Base-by-base conservation (phyloP, 2,113 vertebrate species). In the Kobus ellipsiprymnus region DNA sequence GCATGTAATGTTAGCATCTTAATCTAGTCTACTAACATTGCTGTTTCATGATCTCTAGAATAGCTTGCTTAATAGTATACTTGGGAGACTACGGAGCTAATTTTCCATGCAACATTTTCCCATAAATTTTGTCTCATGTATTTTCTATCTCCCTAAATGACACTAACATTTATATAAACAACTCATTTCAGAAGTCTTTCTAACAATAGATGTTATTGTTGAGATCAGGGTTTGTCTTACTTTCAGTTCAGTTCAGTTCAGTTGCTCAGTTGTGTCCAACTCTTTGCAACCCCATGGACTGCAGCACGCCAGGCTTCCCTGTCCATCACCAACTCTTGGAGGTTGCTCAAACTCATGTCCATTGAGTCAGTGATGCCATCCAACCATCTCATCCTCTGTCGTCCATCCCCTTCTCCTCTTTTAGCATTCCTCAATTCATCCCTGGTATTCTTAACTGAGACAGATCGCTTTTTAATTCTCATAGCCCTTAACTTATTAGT, bases 231-330 rank as follows among this genome's bases (percentile, higher is more conserved):
- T 64, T 85, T 36, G 5, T 36, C 64, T 81, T 60, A 46, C 2
- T 25, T 71, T 40, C 10, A 21, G 19, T 40, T 71, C 67, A 71
- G 62, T n/a, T 64, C 62, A 64, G 19, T 71, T 71, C 19, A 40
- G 2, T 40, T 40, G n/a, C 5, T 71, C n/a, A 6, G 4, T 40
- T 40, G n/a, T 71, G 5, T 23, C 19, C 67, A 71, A 6, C n/a
- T 71, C n/a, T 71, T 71, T 71, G n/a, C 2, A 11, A 23, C 4
- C 67, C n/a, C 67, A 71, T 40, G n/a, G 10, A 40, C 19, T 12
- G 19, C 19, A 40, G n/a, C n/a, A 40, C 0, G 0, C 19, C n/a
- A 71, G 67, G 19, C 10, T 40, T 71, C 67, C 67, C 10, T 23
- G 10, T 40, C n/a, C 10, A 71, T 40, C 19, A 71, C 19, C 67